These are phyloP conservation scores for Phaetusa simplex DNA, from an alignment of 2,113 vertebrate genomes.

Conservation along the genomic window DNA sequence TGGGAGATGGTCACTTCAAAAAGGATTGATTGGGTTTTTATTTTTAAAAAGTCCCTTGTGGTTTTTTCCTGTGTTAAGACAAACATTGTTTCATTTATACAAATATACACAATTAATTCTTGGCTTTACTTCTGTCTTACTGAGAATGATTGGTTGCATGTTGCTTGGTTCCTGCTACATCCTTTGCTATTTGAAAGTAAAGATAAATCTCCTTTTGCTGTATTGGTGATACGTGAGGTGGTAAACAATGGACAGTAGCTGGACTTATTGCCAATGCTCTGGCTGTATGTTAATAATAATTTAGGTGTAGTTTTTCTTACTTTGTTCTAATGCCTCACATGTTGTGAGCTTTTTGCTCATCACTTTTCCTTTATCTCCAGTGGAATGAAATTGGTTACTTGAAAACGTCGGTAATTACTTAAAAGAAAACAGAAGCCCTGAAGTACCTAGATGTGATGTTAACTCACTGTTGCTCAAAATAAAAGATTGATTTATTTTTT, in stretches of 20 bases:
- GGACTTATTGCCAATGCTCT: background rate
- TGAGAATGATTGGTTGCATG: background rate
- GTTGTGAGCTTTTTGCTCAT: background rate
- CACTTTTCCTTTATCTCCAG: background rate
- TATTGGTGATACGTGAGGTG: background rate
- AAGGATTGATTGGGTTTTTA: background rate
- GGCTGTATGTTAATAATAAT: background rate
- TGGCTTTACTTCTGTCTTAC: background rate
- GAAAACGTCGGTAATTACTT: background rate
- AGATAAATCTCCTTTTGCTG: constrained; percentile 1
- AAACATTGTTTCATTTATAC: background rate
- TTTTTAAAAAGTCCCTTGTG: background rate
- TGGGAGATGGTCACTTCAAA: background rate
- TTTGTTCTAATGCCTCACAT: background rate
- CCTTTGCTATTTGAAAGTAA: constrained; percentile 1
- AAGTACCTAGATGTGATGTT: background rate
- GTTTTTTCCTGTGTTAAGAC: background rate
- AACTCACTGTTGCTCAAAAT: background rate
- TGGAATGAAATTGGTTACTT: background rate
- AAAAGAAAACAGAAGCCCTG: background rate
- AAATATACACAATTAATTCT: background rate
- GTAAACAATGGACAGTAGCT: background rate
- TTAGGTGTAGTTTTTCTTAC: background rate
- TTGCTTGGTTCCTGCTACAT: background rate
- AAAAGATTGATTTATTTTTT: background rate